Evolutionary conservation across 2,797 vertebrate species (phyloP).

Genomic region (Tangara arthus): DNA sequence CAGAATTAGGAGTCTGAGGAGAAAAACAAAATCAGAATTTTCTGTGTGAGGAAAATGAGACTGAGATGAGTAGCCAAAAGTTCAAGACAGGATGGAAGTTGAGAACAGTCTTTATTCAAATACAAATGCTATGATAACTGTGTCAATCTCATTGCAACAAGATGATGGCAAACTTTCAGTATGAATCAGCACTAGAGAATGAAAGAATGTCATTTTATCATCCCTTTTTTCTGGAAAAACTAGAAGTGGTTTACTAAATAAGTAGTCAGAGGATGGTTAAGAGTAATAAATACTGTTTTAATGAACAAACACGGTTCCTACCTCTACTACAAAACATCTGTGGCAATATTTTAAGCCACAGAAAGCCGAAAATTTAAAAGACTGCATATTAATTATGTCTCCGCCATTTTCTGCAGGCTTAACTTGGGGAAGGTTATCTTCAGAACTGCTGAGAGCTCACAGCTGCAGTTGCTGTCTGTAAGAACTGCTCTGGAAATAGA

Average conservation of each 20-base stretch:
- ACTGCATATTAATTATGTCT: neutral
- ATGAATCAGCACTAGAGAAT: neutral
- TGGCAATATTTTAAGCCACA: neutral
- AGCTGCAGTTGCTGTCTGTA: neutral
- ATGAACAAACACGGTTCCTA: neutral
- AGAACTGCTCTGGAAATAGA: conserved; percentile 9
- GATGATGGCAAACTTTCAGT: neutral
- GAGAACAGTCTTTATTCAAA: neutral
- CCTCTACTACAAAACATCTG: neutral
- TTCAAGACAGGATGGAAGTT: neutral
- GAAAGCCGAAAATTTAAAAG: neutral
- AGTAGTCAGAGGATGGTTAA: neutral
- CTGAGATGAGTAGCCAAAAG: neutral
- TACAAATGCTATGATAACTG: neutral
- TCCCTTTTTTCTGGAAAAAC: neutral
- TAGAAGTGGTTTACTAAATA: neutral
- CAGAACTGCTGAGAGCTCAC: conserved; percentile 6
- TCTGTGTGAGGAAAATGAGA: neutral
- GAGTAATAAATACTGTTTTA: neutral
- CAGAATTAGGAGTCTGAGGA: neutral
- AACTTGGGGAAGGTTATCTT: neutral
- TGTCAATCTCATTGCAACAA: neutral
- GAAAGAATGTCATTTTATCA: neutral
- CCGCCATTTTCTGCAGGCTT: neutral
- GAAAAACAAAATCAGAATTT: neutral